phyloP scores from a whole-genome alignment of 2,888 invertebrate species.

The Cryptus armator region DNA sequence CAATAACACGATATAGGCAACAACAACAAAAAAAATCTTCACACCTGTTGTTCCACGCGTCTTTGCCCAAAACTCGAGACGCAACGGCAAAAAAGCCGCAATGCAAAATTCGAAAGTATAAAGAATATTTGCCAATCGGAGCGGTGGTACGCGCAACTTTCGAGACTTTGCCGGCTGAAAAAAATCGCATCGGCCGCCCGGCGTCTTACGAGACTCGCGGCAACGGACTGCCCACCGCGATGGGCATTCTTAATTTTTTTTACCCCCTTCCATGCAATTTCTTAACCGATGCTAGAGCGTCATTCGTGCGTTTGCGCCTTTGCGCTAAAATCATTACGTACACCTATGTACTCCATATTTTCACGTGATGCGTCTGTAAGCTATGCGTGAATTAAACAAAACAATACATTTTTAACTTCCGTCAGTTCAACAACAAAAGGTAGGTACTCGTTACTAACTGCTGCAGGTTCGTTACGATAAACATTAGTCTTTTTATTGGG shows the following conservation, averaged over 20 bases:
- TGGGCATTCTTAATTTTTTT: conserved; percentile 61
- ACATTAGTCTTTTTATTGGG: no score
- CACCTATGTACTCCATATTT: not conserved
- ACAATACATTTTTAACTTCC: no score
- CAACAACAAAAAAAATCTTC: conserved; percentile 34
- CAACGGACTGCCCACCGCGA: conserved; percentile 62
- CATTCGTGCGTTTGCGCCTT: conserved; percentile 59
- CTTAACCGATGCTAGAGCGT: conserved; percentile 51
- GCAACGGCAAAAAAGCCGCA: conserved; percentile 25
- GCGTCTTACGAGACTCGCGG: conserved; percentile 59
- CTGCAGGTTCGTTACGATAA: no score
- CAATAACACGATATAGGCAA: not conserved
- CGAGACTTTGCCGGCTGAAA: conserved; percentile 47
- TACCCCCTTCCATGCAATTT: conserved; percentile 65
- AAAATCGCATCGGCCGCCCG: conserved; percentile 59
- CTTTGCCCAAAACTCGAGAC: conserved; percentile 20
- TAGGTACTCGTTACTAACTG: no score
- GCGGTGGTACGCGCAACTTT: conserved; percentile 25
- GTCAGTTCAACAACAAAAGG: no score
- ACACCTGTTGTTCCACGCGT: conserved; percentile 58
- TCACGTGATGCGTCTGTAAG: not conserved
- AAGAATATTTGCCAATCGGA: conserved; percentile 9
- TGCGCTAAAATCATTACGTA: conserved; percentile 23
- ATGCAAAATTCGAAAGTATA: conserved; percentile 12
- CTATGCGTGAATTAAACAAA: not conserved